Evolutionary conservation across 2,888 invertebrate species (phyloP).

Genomic region (Malacosoma neustria): DNA sequence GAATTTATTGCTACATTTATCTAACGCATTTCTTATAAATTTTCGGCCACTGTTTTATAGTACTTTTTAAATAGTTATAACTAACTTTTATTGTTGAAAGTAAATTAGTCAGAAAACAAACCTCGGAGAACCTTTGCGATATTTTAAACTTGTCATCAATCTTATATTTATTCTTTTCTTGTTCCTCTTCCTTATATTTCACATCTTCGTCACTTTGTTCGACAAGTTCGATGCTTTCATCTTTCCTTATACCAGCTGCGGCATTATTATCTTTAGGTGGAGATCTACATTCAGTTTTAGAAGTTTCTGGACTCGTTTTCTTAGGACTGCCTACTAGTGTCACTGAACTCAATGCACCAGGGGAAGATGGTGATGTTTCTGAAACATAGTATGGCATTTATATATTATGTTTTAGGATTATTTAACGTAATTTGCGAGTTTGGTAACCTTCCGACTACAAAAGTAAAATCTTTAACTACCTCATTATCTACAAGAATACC

Average conservation of each 20-base stretch:
- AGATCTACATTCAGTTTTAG: slow-evolving; percentile 31
- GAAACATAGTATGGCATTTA: no score
- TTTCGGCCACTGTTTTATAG: no score
- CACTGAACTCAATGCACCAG: slow-evolving; percentile 83
- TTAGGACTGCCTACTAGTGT: slow-evolving; percentile 79
- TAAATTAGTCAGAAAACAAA: slow-evolving; percentile 11
- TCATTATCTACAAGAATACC: no score
- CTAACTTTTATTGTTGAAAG: slow-evolving; percentile 7
- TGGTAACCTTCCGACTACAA: no score
- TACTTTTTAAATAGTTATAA: no score
- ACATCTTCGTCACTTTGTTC: slow-evolving; percentile 63
- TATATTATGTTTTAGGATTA: no score
- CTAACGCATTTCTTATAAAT: no score
- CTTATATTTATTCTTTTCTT: slow-evolving; percentile 50
- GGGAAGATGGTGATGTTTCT: slow-evolving; percentile 78
- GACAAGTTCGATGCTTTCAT: slow-evolving; percentile 61
- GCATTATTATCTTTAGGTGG: slow-evolving; percentile 47
- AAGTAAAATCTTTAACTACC: no score
- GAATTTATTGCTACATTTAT: no score
- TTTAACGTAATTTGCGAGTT: no score
- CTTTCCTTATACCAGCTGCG: slow-evolving; percentile 46
- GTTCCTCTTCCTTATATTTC: slow-evolving; percentile 61
- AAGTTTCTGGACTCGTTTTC: slow-evolving; percentile 44
- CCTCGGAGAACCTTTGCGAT: slow-evolving; percentile 63
- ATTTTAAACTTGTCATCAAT: slow-evolving; percentile 61